phyloP scores from a whole-genome alignment of 2,888 invertebrate species.

The Drosophila affinis region DNA sequence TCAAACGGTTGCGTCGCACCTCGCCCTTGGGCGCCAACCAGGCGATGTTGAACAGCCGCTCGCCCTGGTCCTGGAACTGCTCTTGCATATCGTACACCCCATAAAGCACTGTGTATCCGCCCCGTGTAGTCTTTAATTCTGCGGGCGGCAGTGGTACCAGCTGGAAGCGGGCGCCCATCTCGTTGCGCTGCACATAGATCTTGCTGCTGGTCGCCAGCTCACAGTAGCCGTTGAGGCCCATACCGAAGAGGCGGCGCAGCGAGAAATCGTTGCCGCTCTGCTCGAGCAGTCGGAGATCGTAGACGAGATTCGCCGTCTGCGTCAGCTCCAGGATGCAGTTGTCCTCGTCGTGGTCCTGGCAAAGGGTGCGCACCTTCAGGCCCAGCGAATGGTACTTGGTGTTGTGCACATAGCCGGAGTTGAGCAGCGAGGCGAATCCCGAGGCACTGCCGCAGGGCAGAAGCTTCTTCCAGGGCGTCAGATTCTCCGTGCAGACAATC shows the following conservation, averaged over 20 bases:
- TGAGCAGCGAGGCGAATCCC: constrained; percentile 94
- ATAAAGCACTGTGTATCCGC: constrained; percentile 87
- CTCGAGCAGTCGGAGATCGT: constrained; percentile 88
- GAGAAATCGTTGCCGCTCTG: constrained; percentile 90
- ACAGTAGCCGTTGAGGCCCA: constrained; percentile 92
- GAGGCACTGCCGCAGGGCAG: constrained; percentile 96
- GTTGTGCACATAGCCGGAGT: constrained; percentile 95
- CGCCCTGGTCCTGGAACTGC: constrained; percentile 77
- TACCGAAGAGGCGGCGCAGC: constrained; percentile 93
- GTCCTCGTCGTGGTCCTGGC: constrained; percentile 84
- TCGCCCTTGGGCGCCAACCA: constrained; percentile 81
- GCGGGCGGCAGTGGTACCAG: constrained; percentile 87
- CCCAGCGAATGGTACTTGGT: constrained; percentile 96
- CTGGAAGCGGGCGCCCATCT: constrained; percentile 86
- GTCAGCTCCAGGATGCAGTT: constrained; percentile 90
- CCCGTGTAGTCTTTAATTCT: constrained; percentile 87
- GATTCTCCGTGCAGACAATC: constrained; percentile 98
- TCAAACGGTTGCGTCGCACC: constrained; percentile 41
- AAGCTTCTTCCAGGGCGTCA: constrained; percentile 99
- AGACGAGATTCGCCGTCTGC: constrained; percentile 94
- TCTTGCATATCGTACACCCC: constrained; percentile 89
- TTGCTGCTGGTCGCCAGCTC: constrained; percentile 91
- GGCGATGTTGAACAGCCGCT: constrained; percentile 88
- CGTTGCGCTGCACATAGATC: constrained; percentile 92
- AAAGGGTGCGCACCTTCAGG: constrained; percentile 92